A percentile compares a stretch with the other conserved stretches of the same genome.
These are phyloP conservation scores for Pelodiscus sinensis DNA, from an alignment of 2,113 vertebrate species.

Conservation along the genomic window DNA sequence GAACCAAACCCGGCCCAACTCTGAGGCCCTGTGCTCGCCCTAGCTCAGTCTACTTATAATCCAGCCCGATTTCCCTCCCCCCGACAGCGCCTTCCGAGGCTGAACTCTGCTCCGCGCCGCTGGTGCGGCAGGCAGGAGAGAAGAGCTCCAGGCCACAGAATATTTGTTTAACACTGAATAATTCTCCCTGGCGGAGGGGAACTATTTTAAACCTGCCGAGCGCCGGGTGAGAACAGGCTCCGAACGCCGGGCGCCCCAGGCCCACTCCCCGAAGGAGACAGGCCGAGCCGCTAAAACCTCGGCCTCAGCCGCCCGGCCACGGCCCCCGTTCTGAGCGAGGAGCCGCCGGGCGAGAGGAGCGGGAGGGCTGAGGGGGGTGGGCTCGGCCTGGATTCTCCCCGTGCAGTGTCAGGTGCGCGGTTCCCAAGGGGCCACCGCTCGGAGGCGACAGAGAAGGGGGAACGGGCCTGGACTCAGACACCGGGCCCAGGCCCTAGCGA, in stretches of 20 bases:
- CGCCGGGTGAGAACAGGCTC: background rate
- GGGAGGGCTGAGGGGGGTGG: background rate
- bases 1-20: no score
- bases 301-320: no score
- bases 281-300: background rate
- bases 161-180: slow-evolving; percentile 30
- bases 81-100: background rate
- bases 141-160: background rate
- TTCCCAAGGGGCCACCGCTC: background rate
- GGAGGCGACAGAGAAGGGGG: background rate
- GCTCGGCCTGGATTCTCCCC: background rate
- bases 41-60: background rate
- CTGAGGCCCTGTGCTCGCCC: no score
- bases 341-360: background rate
- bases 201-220: slow-evolving; percentile 6
- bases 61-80: background rate
- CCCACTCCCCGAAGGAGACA: background rate
- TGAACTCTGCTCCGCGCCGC: background rate
- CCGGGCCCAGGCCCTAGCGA: background rate
- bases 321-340: background rate
- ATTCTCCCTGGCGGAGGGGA: background rate
- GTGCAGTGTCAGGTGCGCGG: background rate
- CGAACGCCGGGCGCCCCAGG: background rate
- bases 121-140: background rate
- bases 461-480: background rate